phyloP scores from a whole-genome alignment of 2,888 invertebrate genomes.

The Sarcophaga caerulescens region DNA sequence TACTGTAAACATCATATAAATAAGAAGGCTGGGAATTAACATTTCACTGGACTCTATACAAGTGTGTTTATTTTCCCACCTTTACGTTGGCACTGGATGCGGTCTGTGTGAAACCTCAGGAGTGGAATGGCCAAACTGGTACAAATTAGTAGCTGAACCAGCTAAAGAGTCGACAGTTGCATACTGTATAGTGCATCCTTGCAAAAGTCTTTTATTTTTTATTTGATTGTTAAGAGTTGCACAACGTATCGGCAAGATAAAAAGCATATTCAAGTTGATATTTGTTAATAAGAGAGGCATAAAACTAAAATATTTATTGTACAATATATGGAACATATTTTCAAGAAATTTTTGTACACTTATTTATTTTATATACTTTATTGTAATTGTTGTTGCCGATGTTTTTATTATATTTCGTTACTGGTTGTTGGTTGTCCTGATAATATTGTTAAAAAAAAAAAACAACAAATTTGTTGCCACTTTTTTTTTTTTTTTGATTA shows the following conservation, averaged over 20 bases:
- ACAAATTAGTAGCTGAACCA: too few species aligned
- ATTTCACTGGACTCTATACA: too few species aligned
- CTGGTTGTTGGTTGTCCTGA: not conserved
- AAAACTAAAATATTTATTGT: constrained; percentile 37
- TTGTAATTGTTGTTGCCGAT: not conserved
- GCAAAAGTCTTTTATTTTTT: not conserved
- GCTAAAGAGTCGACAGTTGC: too few species aligned
- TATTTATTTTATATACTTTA: constrained; percentile 4
- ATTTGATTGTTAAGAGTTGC: not conserved
- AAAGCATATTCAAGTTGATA: not conserved
- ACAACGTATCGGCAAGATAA: not conserved
- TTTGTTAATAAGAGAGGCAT: not conserved
- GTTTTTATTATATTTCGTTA: constrained; percentile 37
- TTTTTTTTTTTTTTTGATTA: constrained; percentile 52
- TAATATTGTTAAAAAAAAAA: constrained; percentile 16
- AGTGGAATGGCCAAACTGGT: too few species aligned
- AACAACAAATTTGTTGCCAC: not conserved
- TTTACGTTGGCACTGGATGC: too few species aligned
- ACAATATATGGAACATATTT: constrained; percentile 18
- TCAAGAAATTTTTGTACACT: not conserved
- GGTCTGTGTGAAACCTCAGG: too few species aligned
- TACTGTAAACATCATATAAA: too few species aligned
- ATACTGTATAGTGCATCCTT: not conserved
- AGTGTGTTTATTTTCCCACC: too few species aligned
- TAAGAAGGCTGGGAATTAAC: too few species aligned